phyloP scores from a whole-genome alignment of 2,113 vertebrate species.

The Mustela lutreola region DNA sequence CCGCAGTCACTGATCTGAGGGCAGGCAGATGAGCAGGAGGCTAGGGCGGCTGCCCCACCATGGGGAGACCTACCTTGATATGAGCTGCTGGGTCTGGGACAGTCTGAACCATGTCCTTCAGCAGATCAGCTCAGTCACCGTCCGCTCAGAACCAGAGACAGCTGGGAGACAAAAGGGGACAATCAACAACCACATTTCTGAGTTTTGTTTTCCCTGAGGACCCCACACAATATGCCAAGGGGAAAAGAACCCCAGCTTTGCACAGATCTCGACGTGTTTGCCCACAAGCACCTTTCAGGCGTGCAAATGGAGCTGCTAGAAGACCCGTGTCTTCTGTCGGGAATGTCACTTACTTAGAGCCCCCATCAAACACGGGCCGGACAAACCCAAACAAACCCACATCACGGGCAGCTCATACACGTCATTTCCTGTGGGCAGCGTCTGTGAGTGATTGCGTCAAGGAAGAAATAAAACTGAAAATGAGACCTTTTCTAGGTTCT shows the following conservation, averaged over 20 bases:
- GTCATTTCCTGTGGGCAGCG: accelerated
- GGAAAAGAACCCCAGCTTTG: background rate
- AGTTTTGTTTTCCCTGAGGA: background rate
- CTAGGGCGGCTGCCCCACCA: accelerated
- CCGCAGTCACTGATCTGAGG: accelerated
- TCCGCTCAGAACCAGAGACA: constrained; percentile 79
- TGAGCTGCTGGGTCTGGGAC: constrained; percentile 91
- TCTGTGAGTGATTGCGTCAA: background rate
- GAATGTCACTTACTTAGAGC: too few relatives aligned
- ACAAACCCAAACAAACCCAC: background rate
- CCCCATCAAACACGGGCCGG: background rate
- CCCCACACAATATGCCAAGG: accelerated
- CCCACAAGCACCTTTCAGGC: background rate
- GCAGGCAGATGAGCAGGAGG: background rate
- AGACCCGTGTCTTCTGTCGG: accelerated
- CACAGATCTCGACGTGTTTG: accelerated
- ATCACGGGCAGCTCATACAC: accelerated
- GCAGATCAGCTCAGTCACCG: constrained; percentile 78
- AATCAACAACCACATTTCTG: background rate
- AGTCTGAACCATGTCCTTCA: constrained; percentile 93
- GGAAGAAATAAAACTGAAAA: background rate
- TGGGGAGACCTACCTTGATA: constrained; percentile 88
- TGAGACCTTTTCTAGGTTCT: background rate
- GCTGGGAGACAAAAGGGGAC: constrained; percentile 76
- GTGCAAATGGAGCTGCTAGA: accelerated